phyloP scores from a whole-genome alignment of 2,888 invertebrate species.

The Callimorpha dominula region DNA sequence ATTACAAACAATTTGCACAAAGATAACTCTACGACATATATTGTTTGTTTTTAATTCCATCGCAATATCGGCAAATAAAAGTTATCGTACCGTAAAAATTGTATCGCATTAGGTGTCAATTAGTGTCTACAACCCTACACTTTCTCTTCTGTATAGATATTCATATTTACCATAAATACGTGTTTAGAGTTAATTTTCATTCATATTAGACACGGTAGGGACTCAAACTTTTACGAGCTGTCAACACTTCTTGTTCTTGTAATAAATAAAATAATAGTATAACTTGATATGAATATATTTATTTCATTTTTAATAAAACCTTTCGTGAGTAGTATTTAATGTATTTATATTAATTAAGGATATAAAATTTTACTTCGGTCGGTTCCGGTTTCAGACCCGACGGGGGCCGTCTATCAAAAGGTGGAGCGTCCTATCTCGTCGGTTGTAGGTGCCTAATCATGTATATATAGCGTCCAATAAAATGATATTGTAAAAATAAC shows the following conservation, averaged over 20 bases:
- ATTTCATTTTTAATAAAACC: too few species aligned
- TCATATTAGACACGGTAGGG: background rate
- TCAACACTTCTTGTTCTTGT: background rate
- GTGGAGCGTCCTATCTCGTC: too few species aligned
- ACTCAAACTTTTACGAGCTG: constrained; percentile 4
- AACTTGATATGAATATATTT: too few species aligned
- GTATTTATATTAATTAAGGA: too few species aligned
- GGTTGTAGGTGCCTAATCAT: too few species aligned
- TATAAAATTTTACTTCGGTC: too few species aligned
- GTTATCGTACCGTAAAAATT: background rate
- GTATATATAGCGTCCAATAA: too few species aligned
- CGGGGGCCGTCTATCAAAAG: too few species aligned
- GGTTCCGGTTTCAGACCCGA: too few species aligned
- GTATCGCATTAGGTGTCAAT: background rate
- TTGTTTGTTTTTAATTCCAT: background rate
- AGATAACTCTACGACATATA: background rate
- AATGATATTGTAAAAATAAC: too few species aligned
- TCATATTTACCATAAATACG: background rate
- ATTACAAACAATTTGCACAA: too few species aligned
- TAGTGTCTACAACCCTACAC: background rate
- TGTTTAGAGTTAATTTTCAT: background rate
- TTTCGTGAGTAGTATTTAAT: too few species aligned
- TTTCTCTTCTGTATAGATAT: background rate
- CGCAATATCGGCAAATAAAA: background rate
- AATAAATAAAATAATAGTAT: background rate